Evolutionary conservation across 2,888 invertebrate species (phyloP).

Genomic region (Achlya flavicornis): DNA sequence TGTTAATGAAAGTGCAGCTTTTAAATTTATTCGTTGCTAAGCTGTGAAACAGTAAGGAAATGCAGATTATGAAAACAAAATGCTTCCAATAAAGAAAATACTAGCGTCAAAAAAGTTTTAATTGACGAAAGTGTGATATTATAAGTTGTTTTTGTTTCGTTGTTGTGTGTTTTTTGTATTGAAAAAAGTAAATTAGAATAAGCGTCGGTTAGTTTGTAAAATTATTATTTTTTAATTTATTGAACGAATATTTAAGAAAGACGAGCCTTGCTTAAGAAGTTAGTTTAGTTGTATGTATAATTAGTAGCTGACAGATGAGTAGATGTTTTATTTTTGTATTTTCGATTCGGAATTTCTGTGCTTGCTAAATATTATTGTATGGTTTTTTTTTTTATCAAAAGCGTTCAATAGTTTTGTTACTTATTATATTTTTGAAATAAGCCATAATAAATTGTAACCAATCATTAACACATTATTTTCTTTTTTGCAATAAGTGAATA

Average conservation of each 20-base stretch:
- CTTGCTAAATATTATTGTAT: conserved; percentile 28
- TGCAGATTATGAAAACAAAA: conserved; percentile 56
- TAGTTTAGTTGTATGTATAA: conserved; percentile 77
- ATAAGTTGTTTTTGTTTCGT: conserved; percentile 81
- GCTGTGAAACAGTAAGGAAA: conserved; percentile 71
- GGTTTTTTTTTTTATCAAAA: conserved; percentile 20
- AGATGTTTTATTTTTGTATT: conserved; percentile 53
- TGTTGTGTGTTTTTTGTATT: conserved; percentile 81
- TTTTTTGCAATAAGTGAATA: not conserved
- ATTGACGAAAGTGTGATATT: conserved; percentile 81
- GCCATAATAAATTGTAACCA: not conserved
- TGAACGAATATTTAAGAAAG: conserved; percentile 80
- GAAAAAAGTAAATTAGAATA: conserved; percentile 66
- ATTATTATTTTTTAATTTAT: conserved; percentile 72
- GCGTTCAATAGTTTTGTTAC: conserved; percentile 18
- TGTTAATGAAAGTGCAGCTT: conserved; percentile 70
- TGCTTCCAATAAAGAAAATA: conserved; percentile 64
- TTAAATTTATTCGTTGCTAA: conserved; percentile 70
- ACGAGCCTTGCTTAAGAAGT: conserved; percentile 82
- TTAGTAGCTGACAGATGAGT: conserved; percentile 62
- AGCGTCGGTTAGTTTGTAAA: conserved; percentile 68
- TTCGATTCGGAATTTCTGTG: conserved; percentile 34
- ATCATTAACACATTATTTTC: too few relatives aligned
- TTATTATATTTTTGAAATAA: not conserved
- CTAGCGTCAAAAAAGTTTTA: conserved; percentile 61